These are phyloP conservation scores for Synchiropus splendidus DNA, from an alignment of 2,113 vertebrate species.

Conservation along the genomic window DNA sequence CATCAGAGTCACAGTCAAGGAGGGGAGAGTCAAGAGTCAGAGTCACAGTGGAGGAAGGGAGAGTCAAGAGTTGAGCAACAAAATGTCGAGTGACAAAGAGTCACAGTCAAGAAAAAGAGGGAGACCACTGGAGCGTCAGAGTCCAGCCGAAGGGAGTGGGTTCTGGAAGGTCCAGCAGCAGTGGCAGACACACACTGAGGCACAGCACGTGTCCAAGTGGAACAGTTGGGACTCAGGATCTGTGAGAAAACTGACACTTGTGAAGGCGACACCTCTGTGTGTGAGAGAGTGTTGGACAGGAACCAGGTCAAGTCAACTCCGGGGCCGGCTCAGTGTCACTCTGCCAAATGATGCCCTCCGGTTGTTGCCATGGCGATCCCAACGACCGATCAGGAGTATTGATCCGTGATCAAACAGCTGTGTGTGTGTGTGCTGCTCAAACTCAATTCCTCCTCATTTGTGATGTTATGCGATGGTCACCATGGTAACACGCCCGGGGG, in stretches of 20 bases:
- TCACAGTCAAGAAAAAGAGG: too few species aligned
- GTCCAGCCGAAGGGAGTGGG: too few species aligned
- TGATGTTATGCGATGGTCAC: slow-evolving; percentile 59
- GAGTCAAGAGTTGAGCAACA: too few species aligned
- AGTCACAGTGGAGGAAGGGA: too few species aligned
- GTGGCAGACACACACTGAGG: too few species aligned
- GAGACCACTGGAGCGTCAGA: too few species aligned
- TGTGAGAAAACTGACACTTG: slow-evolving; percentile 27
- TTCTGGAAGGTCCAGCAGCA: too few species aligned
- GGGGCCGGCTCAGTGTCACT: slow-evolving; percentile 7
- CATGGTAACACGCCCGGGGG: slow-evolving; percentile 56
- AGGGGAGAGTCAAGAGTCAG: too few species aligned
- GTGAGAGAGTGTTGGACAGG: neutral
- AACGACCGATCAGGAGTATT: slow-evolving; percentile 39
- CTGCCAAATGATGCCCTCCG: slow-evolving; percentile 7
- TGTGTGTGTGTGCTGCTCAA: slow-evolving; percentile 6
- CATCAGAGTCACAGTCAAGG: too few species aligned
- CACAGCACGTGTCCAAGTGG: too few species aligned
- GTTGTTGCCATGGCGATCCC: slow-evolving; percentile 41
- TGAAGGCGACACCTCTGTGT: slow-evolving; percentile 15
- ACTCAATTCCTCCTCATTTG: slow-evolving; percentile 35
- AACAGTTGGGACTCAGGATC: too few species aligned
- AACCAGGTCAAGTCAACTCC: slow-evolving; percentile 30
- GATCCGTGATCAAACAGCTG: slow-evolving; percentile 37
- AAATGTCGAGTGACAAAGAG: too few species aligned